Percentiles rank a stretch among this genome's conserved stretches.
These are phyloP conservation scores for Dryadula phaetusa DNA, from an alignment of 2,888 invertebrate species.

Conservation along the genomic window DNA sequence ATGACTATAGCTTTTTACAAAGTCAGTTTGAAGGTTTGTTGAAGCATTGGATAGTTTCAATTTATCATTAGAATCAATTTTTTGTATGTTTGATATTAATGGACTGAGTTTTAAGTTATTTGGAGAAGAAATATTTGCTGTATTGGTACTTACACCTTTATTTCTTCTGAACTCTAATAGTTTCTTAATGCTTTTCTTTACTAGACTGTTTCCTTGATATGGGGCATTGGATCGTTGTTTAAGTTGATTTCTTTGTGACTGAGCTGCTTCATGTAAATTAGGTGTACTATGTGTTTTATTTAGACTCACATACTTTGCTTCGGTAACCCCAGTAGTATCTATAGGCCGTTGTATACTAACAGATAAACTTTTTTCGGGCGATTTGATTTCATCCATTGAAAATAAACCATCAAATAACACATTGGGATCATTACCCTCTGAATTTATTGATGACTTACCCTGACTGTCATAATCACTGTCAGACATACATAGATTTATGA, in stretches of 20 bases:
- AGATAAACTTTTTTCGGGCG: slow-evolving; percentile 53
- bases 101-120: slow-evolving; percentile 15
- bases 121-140: neutral
- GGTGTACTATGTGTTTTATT: slow-evolving; percentile 9
- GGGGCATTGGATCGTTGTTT: neutral
- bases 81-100: slow-evolving; percentile 51
- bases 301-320: slow-evolving; percentile 12
- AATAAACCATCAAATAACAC: slow-evolving; percentile 66
- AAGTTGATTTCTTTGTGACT: neutral
- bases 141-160: slow-evolving; percentile 47
- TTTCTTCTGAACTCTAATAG: slow-evolving; percentile 64
- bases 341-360: slow-evolving; percentile 29
- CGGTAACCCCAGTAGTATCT: neutral
- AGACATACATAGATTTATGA: slow-evolving; percentile 45
- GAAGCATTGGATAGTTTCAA: slow-evolving; percentile 51
- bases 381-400: slow-evolving; percentile 68
- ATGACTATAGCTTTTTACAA: slow-evolving; percentile 43
- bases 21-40: slow-evolving; percentile 50
- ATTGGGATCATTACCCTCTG: slow-evolving; percentile 57
- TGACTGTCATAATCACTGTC: slow-evolving; percentile 66
- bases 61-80: slow-evolving; percentile 58
- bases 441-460: slow-evolving; percentile 60
- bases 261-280: neutral
- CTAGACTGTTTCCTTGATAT: slow-evolving; percentile 10
- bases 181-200: slow-evolving; percentile 62